Conservation (phyloP, 2,113 vertebrate genomes). For the Centropus unirufus region DNA sequence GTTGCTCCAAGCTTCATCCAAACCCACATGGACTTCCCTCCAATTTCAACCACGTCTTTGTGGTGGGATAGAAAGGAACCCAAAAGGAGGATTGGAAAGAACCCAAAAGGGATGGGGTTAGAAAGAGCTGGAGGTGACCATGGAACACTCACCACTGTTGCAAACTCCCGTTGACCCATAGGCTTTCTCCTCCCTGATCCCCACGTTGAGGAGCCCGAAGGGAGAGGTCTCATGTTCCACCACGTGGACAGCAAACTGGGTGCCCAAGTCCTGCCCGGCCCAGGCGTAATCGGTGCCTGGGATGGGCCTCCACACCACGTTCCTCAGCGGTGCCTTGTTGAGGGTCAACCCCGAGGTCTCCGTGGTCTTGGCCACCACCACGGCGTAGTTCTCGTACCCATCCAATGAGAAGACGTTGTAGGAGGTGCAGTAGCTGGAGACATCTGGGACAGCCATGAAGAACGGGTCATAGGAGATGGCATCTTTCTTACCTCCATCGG, state of each 20-base stretch:
- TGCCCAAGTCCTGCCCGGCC: slow-evolving; percentile 38
- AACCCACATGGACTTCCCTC: background rate
- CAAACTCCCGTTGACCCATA: slow-evolving; percentile 76
- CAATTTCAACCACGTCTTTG: fast-evolving
- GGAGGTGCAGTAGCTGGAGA: slow-evolving; percentile 72
- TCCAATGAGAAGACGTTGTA: slow-evolving; percentile 57
- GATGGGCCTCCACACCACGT: slow-evolving; percentile 56
- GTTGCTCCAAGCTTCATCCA: no score
- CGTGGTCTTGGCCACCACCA: slow-evolving; percentile 70
- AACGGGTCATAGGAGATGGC: slow-evolving; percentile 64
- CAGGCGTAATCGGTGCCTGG: slow-evolving; percentile 76
- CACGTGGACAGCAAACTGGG: background rate
- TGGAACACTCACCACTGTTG: background rate
- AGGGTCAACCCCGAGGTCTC: background rate
- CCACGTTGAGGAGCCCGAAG: slow-evolving; percentile 77
- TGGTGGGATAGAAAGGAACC: background rate
- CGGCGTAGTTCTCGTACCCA: slow-evolving; percentile 66
- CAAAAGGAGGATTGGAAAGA: background rate
- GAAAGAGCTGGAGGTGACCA: background rate
- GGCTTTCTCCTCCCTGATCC: slow-evolving; percentile 59
- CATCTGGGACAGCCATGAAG: slow-evolving; percentile 69
- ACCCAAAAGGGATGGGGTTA: background rate
- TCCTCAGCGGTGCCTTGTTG: background rate
- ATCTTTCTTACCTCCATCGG: slow-evolving; percentile 54
- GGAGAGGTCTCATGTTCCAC: slow-evolving; percentile 36